Percentiles rank a stretch among this genome's conserved stretches.
Conservation (phyloP, 1,140 invertebrate species). For the Holotrichia oblita region DNA sequence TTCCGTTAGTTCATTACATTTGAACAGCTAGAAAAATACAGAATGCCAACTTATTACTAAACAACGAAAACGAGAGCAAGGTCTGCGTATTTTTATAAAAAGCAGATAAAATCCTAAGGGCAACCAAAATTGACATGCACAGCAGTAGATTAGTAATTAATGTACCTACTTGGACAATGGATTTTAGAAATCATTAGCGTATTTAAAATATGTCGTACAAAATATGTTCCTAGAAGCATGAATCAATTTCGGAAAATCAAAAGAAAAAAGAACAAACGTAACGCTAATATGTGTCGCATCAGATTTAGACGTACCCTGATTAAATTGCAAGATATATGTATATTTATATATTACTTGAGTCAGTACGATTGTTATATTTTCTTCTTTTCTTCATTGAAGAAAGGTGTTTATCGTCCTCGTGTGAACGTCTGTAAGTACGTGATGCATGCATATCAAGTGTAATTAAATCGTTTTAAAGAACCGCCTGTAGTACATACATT, state of each 20-base stretch:
- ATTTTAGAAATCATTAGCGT: background rate
- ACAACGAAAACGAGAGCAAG: too few species aligned
- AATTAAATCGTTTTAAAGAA: background rate
- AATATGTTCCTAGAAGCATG: slow-evolving; percentile 20
- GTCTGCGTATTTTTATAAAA: too few species aligned
- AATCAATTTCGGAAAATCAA: slow-evolving; percentile 17
- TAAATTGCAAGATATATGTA: background rate
- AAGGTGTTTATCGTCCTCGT: background rate
- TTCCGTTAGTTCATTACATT: too few species aligned
- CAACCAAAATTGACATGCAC: too few species aligned
- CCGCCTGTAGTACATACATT: too few species aligned
- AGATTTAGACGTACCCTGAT: slow-evolving; percentile 8
- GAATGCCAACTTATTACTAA: too few species aligned
- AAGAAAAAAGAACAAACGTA: background rate
- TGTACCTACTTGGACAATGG: too few species aligned
- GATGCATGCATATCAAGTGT: background rate
- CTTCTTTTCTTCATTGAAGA: background rate
- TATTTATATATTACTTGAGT: background rate
- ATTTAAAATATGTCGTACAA: slow-evolving; percentile 2
- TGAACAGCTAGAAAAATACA: too few species aligned
- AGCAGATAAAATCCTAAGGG: too few species aligned
- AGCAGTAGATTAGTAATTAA: too few species aligned
- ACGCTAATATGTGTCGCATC: background rate
- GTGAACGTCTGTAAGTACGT: background rate
- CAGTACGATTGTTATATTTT: background rate